phyloP scores from a whole-genome alignment of 2,888 invertebrate species.

The Conomelus anceps region DNA sequence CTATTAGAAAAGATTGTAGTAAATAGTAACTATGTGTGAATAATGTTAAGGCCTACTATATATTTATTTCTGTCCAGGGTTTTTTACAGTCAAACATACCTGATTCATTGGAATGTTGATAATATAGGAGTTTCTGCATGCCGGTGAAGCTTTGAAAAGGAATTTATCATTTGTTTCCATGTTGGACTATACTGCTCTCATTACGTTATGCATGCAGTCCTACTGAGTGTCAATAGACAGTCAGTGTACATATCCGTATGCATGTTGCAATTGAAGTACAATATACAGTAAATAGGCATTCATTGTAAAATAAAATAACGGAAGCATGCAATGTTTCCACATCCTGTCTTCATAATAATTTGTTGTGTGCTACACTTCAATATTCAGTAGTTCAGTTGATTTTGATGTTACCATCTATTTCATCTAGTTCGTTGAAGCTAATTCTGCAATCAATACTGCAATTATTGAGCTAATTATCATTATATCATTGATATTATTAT shows the following conservation, averaged over 20 bases:
- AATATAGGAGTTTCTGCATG: background rate
- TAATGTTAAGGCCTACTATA: background rate
- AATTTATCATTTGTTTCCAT: background rate
- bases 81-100: background rate
- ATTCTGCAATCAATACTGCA: background rate
- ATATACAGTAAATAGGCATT: background rate
- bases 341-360: background rate
- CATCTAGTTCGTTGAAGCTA: background rate
- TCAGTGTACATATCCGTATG: too few species aligned
- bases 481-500: background rate
- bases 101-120: background rate
- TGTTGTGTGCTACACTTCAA: background rate
- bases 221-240: background rate
- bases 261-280: too few species aligned
- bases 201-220: background rate
- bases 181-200: background rate
- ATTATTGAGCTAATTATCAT: background rate
- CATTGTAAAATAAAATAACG: background rate
- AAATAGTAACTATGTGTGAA: too few species aligned
- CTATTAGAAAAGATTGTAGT: too few species aligned
- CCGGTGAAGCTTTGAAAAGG: background rate
- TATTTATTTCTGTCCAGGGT: background rate
- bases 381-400: background rate
- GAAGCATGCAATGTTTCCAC: background rate
- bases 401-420: background rate